Evolutionary conservation across 2,888 invertebrate species (phyloP).

Genomic region (Oasisia sp.): DNA sequence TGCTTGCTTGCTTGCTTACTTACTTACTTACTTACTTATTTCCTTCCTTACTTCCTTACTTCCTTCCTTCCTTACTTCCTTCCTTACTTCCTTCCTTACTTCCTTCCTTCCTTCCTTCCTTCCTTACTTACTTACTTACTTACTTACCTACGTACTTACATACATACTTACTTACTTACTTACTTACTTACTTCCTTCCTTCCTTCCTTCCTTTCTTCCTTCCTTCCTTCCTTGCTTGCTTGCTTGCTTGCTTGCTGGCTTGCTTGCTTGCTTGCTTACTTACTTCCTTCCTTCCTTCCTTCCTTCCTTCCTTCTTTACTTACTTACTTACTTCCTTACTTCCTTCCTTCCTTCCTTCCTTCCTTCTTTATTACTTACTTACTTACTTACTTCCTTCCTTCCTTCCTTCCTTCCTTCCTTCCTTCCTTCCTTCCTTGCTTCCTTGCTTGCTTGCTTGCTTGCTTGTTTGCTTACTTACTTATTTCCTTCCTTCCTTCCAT

Average conservation of each 20-base stretch:
- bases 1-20: too few species aligned
- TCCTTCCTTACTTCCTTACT: conserved; percentile 40
- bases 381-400: too few species aligned
- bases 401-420: too few species aligned
- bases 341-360: conserved; percentile 38
- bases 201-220: conserved; percentile 30
- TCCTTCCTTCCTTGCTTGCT: conserved; percentile 37
- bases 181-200: conserved; percentile 39
- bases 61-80: conserved; percentile 39
- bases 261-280: too few species aligned
- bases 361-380: too few species aligned
- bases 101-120: conserved; percentile 39
- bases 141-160: conserved; percentile 40
- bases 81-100: conserved; percentile 42
- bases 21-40: too few species aligned
- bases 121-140: conserved; percentile 39
- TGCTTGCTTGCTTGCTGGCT: conserved; percentile 38
- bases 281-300: conserved; percentile 35
- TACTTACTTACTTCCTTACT: conserved; percentile 39
- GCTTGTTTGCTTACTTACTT: too few species aligned
- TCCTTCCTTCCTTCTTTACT: too few species aligned
- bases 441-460: conserved; percentile 38
- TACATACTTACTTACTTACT: too few species aligned
- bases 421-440: too few species aligned
- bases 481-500: too few species aligned